Evolutionary conservation across 2,797 vertebrate species (phyloP), one percentile per base, ranked within the genome.

Genomic region (Leptoclinus maculatus): DNA sequence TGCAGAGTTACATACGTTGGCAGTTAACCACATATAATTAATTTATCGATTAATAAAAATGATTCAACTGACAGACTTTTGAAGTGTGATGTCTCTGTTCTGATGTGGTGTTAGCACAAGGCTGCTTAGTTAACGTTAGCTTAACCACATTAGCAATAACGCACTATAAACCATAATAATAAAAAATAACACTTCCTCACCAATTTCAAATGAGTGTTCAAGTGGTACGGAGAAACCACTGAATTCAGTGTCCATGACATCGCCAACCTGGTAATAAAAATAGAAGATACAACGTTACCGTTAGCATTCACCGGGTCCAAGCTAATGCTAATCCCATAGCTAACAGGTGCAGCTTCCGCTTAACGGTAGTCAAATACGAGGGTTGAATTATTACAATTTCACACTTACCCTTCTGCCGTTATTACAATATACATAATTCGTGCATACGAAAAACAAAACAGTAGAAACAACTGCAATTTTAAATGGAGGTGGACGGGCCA

Each of bases 201-300:
- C 97, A 1, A 95, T 88, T 94, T 98, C 97, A 91, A 97, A 98
- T 0, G 97, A 98, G 84, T 98, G 97, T 70, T 98, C 97, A 39
- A 98, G 89, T 14, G 96, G 94, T 25, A 98, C 86, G 0, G 96
- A 93, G 7, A 97, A 90, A 0, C 95, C 96, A 11, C 93, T 91
- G n/a, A 94, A 82, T n/a, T 98, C 97, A 0, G 93, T 71, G 14
- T 97, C 97, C 68, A 95, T 74, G 0, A 69, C 75, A 39, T 98
- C 97, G 0, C 92, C 94, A 0, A 84, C 76, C 97, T 98, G 86
- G 10, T 36, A 71, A 71, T 29, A 3, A 38, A 90, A 16, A 91
- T 3, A 51, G 32, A 36, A 72, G 66, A 69, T 12, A 13, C 0
- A 45, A n/a, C 25, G 43, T 45, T 47, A 29, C 17, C 0, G 38